Evolutionary conservation across 2,888 invertebrate species (phyloP).

Genomic region (Ophion ellenae): DNA sequence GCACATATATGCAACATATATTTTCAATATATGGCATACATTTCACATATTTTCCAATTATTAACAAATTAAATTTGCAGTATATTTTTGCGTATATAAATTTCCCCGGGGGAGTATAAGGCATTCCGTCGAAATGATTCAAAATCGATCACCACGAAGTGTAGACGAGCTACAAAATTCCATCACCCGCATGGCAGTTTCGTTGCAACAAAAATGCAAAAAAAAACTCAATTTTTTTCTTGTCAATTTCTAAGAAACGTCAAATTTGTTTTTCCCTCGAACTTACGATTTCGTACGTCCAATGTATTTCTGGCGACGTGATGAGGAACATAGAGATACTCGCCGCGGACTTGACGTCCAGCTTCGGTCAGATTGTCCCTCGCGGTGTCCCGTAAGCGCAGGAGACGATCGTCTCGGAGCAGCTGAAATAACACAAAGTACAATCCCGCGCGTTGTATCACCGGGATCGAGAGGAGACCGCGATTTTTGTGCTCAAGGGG

Average conservation of each 20-base stretch:
- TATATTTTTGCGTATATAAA: too few relatives aligned
- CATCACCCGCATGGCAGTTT: too few relatives aligned
- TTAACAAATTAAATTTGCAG: too few relatives aligned
- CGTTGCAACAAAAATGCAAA: too few relatives aligned
- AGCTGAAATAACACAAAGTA: constrained; percentile 81
- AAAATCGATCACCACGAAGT: too few relatives aligned
- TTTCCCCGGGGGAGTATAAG: too few relatives aligned
- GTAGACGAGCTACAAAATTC: too few relatives aligned
- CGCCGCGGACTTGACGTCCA: constrained; percentile 86
- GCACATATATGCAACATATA: too few relatives aligned
- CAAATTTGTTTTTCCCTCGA: not conserved
- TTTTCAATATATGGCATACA: too few relatives aligned
- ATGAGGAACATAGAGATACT: constrained; percentile 87
- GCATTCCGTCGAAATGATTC: too few relatives aligned
- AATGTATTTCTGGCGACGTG: constrained; percentile 86
- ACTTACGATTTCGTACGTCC: constrained; percentile 86
- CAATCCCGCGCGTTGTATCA: constrained; percentile 15
- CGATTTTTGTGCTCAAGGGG: constrained; percentile 42
- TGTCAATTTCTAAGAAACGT: not conserved
- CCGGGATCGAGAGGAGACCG: constrained; percentile 26
- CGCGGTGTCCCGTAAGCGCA: constrained; percentile 84
- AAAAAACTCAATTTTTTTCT: not conserved
- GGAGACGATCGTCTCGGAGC: constrained; percentile 85
- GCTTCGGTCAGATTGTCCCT: constrained; percentile 86
- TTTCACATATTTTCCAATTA: too few relatives aligned